phyloP scores from a whole-genome alignment of 1,140 invertebrate species.

The Pseudomyrmex cubaensis region DNA sequence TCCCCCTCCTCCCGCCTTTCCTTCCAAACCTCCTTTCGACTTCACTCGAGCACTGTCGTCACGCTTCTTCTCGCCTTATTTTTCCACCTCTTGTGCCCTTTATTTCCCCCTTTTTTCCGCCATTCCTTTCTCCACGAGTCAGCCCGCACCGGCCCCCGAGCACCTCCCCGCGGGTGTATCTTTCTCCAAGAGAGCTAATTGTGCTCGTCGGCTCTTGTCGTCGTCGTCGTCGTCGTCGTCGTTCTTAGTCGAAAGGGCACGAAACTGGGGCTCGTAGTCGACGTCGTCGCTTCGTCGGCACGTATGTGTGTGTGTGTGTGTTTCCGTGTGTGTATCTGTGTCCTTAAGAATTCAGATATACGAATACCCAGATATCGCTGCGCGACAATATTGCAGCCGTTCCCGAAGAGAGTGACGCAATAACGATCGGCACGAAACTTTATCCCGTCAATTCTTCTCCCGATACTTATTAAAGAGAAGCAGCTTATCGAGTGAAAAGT shows the following conservation, averaged over 20 bases:
- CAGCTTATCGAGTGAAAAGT: too few species aligned
- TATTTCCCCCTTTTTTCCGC: slow-evolving; percentile 23
- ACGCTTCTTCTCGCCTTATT: slow-evolving; percentile 6
- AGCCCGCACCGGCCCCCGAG: slow-evolving; percentile 20
- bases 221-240: slow-evolving; percentile 52
- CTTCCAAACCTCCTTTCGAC: slow-evolving; percentile 32
- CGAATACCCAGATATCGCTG: slow-evolving; percentile 9
- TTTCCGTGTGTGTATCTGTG: slow-evolving; percentile 12
- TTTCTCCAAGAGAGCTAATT: slow-evolving; percentile 66
- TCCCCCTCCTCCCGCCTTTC: neutral
- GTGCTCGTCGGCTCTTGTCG: slow-evolving; percentile 71
- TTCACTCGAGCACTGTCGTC: slow-evolving; percentile 32
- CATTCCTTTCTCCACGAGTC: slow-evolving; percentile 39
- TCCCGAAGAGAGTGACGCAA: neutral
- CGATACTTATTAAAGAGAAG: neutral
- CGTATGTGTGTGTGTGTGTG: neutral
- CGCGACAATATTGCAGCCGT: slow-evolving; percentile 16
- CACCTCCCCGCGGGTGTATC: slow-evolving; percentile 49
- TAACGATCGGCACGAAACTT: neutral
- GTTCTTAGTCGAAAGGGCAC: slow-evolving; percentile 65
- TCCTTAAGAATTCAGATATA: slow-evolving; percentile 29
- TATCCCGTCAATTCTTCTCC: neutral
- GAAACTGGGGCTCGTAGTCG: slow-evolving; percentile 66
- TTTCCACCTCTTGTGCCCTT: slow-evolving; percentile 56
- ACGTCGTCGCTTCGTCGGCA: slow-evolving; percentile 6